These are phyloP conservation scores for Porites evermanni DNA, from an alignment of 92 coral and sea anemone species.

Conservation along the genomic window DNA sequence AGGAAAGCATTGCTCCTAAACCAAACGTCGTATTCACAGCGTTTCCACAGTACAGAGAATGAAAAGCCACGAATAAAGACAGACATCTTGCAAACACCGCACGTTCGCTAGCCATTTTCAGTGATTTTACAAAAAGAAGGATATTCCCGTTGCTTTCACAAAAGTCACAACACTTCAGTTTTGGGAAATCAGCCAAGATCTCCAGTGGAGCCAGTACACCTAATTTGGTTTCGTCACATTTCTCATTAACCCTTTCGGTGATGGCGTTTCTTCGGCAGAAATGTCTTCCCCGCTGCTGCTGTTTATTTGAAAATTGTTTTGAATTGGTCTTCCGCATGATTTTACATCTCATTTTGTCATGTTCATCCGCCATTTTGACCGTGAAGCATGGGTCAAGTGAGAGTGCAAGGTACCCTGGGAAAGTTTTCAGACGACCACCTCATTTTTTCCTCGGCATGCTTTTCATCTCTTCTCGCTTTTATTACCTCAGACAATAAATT, in stretches of 20 bases:
- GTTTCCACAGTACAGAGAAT: neutral
- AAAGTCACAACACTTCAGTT: neutral
- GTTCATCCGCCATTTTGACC: slow-evolving; percentile 47
- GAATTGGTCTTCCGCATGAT: slow-evolving; percentile 53
- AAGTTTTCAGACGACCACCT: neutral
- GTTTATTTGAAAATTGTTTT: neutral
- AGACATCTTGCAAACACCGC: neutral
- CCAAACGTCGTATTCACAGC: slow-evolving; percentile 16
- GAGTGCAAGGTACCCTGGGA: neutral
- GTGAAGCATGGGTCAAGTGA: slow-evolving; percentile 4
- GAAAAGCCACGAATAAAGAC: slow-evolving; percentile 7
- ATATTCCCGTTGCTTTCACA: neutral
- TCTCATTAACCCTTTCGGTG: slow-evolving; percentile 3
- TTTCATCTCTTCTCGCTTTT: neutral
- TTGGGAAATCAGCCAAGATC: neutral
- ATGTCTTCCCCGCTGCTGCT: slow-evolving; percentile 35
- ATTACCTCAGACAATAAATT: no score
- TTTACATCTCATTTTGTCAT: slow-evolving; percentile 59
- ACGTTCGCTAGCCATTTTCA: slow-evolving; percentile 18
- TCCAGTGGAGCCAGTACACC: neutral
- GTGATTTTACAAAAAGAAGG: neutral
- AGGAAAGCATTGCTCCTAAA: slow-evolving; percentile 95
- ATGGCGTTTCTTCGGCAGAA: slow-evolving; percentile 7
- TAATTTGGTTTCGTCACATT: slow-evolving; percentile 7
- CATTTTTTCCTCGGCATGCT: neutral